These are phyloP conservation scores for Hestina assimilis DNA, from an alignment of 1,140 invertebrate species.

Conservation along the genomic window DNA sequence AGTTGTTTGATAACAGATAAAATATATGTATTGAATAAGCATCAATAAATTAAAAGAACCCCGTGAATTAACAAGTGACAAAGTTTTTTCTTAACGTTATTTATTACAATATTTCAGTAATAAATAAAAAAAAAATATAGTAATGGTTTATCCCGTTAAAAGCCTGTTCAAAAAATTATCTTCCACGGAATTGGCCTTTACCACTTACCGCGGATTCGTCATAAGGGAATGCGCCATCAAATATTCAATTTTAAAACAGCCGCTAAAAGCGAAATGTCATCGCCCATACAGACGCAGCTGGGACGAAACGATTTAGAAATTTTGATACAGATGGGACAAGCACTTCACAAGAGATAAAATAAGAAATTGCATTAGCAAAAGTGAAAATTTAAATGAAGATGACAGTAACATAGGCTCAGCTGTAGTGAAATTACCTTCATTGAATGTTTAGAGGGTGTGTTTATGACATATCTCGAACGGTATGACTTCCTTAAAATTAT, in stretches of 20 bases:
- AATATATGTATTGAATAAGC: conserved; percentile 29
- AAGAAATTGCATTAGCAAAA: conserved; percentile 75
- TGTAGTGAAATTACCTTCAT: conserved; percentile 58
- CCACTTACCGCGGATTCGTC: conserved; percentile 67
- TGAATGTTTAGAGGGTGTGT: conserved; percentile 66
- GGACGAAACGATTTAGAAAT: conserved; percentile 74
- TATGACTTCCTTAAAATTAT: conserved; percentile 60
- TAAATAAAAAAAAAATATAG: background rate
- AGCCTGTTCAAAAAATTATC: conserved; percentile 70
- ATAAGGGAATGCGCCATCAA: conserved; percentile 75
- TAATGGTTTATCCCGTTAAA: conserved; percentile 43
- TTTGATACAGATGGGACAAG: conserved; percentile 75
- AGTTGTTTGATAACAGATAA: conserved; percentile 57
- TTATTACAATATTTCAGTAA: too few relatives aligned
- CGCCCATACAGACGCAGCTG: conserved; percentile 69
- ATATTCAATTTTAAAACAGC: conserved; percentile 78
- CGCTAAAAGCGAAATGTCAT: conserved; percentile 78
- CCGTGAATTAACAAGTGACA: background rate
- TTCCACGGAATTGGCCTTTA: conserved; percentile 55
- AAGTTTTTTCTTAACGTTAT: too few relatives aligned
- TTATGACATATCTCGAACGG: conserved; percentile 51
- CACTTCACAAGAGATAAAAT: conserved; percentile 68
- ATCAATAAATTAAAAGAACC: conserved; percentile 5
- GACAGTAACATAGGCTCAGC: conserved; percentile 59
- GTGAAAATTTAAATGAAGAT: conserved; percentile 70